Evolutionary conservation across 2,797 vertebrate species (phyloP).

Genomic region (Potorous gilbertii): DNA sequence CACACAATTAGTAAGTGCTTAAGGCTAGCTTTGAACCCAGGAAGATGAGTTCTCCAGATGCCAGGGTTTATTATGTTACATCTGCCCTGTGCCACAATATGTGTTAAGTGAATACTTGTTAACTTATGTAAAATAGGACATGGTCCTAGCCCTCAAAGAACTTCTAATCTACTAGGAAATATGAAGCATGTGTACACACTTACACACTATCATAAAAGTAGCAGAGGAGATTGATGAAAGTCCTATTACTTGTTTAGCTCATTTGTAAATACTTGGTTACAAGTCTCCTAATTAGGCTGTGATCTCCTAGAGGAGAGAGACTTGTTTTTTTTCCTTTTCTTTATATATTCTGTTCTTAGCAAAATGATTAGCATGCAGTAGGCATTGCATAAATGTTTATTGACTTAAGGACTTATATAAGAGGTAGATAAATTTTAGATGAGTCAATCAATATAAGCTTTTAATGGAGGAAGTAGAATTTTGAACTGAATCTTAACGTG

Average conservation of each 20-base stretch:
- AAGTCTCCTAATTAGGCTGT: neutral
- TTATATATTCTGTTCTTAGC: neutral
- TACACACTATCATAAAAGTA: too few species aligned
- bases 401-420: neutral
- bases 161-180: neutral
- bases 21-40: neutral
- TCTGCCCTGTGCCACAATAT: neutral
- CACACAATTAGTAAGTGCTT: neutral
- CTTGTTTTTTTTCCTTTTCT: neutral
- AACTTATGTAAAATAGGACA: neutral
- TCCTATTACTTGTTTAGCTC: neutral
- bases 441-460: neutral
- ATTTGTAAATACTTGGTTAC: neutral
- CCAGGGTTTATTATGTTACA: neutral
- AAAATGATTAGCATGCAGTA: neutral
- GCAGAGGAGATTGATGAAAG: neutral
- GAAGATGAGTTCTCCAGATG: neutral
- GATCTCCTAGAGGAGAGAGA: neutral
- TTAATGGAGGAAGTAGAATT: neutral
- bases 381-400: neutral
- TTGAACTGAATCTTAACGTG: neutral
- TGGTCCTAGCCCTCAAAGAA: neutral
- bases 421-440: neutral
- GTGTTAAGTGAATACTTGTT: neutral
- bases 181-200: neutral